Base-by-base conservation (phyloP, 92 coral and sea anemone genomes). In the Phenganax subtilis region DNA sequence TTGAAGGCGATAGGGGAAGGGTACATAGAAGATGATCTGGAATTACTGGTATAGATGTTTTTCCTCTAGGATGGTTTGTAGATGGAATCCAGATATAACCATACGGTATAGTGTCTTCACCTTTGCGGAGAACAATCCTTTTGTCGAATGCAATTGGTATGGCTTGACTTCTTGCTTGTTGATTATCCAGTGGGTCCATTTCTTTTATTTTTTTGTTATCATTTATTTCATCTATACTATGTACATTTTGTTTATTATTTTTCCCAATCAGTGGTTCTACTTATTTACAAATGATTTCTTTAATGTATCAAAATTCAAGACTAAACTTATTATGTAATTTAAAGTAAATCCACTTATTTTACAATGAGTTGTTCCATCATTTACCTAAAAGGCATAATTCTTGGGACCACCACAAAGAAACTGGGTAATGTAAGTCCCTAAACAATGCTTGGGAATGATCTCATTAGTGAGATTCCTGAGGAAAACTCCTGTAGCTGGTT, bases 391-490 rank as follows among this genome's bases (percentile, higher is more conserved):
- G 9, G 80, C 76, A 47, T 85, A 85, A 20, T 61, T 17, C 12
- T 77, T 85, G 1, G 84, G 84, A 31, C 84, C 87, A 0, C 7
- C 12, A 59, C 80, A 65, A 17, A 77, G 12, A 20, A 20, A 20
- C 25, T 57, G 12, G 16, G 63, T 57, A 10, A 57, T 57, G 63
- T 70, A 82, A 55, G 65, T 71, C 9, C 68, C 76, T 16, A 77
- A n/a, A 3, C 87, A 84, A 30, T 84, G 76, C 37, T 76, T 75
- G 27, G 57, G 57, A 51, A 61, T 66, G 56, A 80, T 64, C 60
- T 80, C 84, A 54, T 80, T 80, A 12, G 84, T 80, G 25, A 80
- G 75, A 30, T 80, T 85, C 15, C 89, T 83, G 16, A 86, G 71
- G 60, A 57, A 74, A 30, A 74, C 89, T 74, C 81, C 77, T 52